These are phyloP conservation scores for Enoplosus armatus DNA, from an alignment of 2,797 vertebrate species.

Conservation along the genomic window DNA sequence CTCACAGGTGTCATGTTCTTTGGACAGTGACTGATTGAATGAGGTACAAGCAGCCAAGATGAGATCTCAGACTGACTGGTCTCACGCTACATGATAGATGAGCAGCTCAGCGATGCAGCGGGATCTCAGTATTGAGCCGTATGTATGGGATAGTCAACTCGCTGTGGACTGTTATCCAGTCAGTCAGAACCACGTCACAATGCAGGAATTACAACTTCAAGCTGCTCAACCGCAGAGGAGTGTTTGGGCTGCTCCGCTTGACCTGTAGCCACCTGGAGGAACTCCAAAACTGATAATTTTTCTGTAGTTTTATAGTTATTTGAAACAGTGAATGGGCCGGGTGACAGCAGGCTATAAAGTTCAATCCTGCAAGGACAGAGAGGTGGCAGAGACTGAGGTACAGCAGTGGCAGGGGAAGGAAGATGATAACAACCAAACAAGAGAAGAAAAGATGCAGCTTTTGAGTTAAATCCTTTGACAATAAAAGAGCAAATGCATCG, in stretches of 20 bases:
- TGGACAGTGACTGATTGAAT: slow-evolving; percentile 30
- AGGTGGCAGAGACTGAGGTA: not conserved
- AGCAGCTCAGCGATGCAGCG: slow-evolving; percentile 12
- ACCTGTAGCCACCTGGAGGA: not conserved
- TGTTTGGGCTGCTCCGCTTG: not conserved
- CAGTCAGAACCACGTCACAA: not conserved
- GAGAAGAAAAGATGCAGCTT: not conserved
- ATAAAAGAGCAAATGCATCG: slow-evolving; percentile 2
- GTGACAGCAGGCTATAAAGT: not conserved
- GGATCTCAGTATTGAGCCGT: slow-evolving; percentile 9
- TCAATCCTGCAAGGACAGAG: not conserved
- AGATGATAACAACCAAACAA: not conserved
- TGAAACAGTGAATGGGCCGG: not conserved
- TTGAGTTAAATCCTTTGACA: slow-evolving; percentile 1
- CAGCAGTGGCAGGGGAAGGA: not conserved
- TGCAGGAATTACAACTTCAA: not conserved
- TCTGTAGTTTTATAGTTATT: slow-evolving; percentile 4
- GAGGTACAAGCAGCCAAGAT: slow-evolving; percentile 12
- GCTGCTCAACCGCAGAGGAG: not conserved
- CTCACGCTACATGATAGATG: slow-evolving; percentile 25
- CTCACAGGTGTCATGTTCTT: slow-evolving; percentile 1
- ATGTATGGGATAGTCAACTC: not conserved
- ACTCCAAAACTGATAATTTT: not conserved
- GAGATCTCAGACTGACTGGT: slow-evolving; percentile 7
- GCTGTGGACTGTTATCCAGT: not conserved